phyloP scores from a whole-genome alignment of 1,140 invertebrate species.

The Drosophila bocki region DNA sequence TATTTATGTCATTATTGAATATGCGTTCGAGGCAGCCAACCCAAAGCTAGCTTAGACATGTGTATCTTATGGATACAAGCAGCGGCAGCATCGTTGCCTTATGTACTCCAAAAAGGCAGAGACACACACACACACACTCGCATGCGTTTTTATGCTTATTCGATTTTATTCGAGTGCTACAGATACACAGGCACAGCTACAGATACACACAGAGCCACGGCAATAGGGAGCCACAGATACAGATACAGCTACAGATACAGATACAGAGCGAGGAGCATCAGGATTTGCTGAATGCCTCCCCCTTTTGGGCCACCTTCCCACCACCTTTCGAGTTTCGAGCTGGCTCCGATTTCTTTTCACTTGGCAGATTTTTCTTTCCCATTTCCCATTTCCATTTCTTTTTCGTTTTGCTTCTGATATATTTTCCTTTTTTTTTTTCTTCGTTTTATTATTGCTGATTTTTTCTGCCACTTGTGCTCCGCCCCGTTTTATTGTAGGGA shows the following conservation, averaged over 20 bases:
- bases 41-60: conserved; percentile 66
- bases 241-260: conserved; percentile 28
- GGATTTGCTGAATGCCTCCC: conserved; percentile 69
- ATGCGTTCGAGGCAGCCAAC: conserved; percentile 75
- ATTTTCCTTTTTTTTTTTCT: conserved; percentile 40
- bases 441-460: conserved; percentile 31
- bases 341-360: conserved; percentile 81
- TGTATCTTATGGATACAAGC: conserved; percentile 53
- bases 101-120: conserved; percentile 52
- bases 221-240: not conserved
- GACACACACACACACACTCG: conserved; percentile 10
- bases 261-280: conserved; percentile 63
- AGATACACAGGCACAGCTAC: conserved; percentile 39
- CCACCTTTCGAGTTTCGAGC: conserved; percentile 7
- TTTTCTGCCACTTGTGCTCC: conserved; percentile 75
- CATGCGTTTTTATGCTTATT: conserved; percentile 83
- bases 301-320: conserved; percentile 17
- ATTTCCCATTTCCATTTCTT: conserved; percentile 66
- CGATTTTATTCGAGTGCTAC: conserved; percentile 80
- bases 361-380: conserved; percentile 80
- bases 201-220: conserved; percentile 12
- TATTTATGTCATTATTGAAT: conserved; percentile 83
- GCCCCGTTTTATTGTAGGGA: conserved; percentile 82
- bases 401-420: conserved; percentile 32
- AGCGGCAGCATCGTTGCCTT: conserved; percentile 40